Base-by-base conservation (phyloP, 1,140 invertebrate genomes). In the Aphidius gifuensis region DNA sequence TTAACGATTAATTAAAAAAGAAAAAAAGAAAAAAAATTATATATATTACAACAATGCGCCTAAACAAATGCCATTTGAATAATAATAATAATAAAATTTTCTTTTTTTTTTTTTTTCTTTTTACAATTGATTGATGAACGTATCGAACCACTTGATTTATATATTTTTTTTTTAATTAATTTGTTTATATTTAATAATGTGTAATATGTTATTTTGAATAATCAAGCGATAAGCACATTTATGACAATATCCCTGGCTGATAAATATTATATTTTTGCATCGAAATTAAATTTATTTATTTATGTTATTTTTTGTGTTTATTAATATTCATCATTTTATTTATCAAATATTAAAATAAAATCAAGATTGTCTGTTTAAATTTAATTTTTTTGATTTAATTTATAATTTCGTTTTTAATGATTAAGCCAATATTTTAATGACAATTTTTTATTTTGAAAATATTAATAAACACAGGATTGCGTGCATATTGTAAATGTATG, bases 111-210 rank as follows among this genome's bases (percentile, higher is more conserved):
- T 47, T 54, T 9, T 53, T 46, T 39, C 46, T 48, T 46, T 59
- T 16, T 49, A 60, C 39, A 48, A 59, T 32, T 32, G 23, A 32
- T 32, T 57, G 49, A 58, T 63, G 47, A 58, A 53, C 42, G 59
- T 64, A 64, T 64, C 62, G 62, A 64, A 64, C 60, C 60, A 55
- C 62, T 64, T 64, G 56, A 64, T 64, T 64, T 58, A n/a, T 49
- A 3, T 32, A 32, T 32, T 32, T 3, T 32, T 32, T 32, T 32
- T 32, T 32, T 32, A 32, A 3, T 32, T 32, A 32, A 3, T 32
- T 32, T 32, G 23, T 32, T 32, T 32, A 32, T 32, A 3, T 32
- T 32, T 32, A 32, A 32, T 32, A 32, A 32, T 32, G 44, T 42
- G 38, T 55, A 43, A 48, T 47, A 44, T 53, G 46, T 61, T 47